Evolutionary conservation across 2,888 invertebrate species (phyloP).

Genomic region (Clistopyga incitator): DNA sequence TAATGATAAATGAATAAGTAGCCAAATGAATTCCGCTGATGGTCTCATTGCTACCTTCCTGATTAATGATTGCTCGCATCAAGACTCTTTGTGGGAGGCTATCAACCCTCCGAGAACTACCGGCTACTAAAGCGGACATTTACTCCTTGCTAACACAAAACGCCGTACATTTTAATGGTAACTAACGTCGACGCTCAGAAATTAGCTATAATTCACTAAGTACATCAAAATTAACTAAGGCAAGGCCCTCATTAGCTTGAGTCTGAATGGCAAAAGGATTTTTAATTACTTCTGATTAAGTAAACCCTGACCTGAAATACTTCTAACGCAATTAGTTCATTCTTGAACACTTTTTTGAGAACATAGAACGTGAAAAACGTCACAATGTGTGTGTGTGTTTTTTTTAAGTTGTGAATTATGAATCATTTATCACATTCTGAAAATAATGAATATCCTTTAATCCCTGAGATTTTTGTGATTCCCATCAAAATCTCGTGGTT

Average conservation of each 20-base stretch:
- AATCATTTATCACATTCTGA: no score
- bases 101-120: slow-evolving; percentile 44
- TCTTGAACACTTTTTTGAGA: no score
- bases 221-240: neutral
- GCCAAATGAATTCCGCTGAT: slow-evolving; percentile 81
- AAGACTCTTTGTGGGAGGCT: slow-evolving; percentile 64
- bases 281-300: neutral
- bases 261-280: neutral
- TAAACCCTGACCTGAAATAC: neutral
- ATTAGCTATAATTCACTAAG: neutral
- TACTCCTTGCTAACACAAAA: neutral
- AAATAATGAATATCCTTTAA: no score
- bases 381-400: no score
- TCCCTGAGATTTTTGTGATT: no score
- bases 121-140: slow-evolving; percentile 14
- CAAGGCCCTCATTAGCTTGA: neutral
- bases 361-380: no score
- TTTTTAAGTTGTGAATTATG: no score
- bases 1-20: slow-evolving; percentile 84
- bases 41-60: slow-evolving; percentile 78
- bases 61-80: slow-evolving; percentile 78
- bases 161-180: neutral
- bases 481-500: no score
- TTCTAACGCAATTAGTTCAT: neutral
- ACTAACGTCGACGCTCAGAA: neutral